Conservation (phyloP, 2,113 vertebrate species). For the Eidolon helvum region DNA sequence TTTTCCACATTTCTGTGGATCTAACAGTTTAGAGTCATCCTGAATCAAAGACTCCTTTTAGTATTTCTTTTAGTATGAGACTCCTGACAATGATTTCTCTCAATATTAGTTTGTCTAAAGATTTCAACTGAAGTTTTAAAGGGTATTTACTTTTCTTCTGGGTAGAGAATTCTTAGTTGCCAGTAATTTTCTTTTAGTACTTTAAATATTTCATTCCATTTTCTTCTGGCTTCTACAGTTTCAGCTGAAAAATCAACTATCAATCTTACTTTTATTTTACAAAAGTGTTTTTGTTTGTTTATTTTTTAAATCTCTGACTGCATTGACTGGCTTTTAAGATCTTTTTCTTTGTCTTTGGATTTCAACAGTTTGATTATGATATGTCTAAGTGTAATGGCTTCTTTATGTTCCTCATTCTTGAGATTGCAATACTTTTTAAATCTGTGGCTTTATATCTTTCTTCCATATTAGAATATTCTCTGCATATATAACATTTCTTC, state of each 20-base stretch:
- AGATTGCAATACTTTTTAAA: neutral
- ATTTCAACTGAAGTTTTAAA: neutral
- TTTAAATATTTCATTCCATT: neutral
- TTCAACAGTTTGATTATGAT: neutral
- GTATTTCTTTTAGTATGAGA: neutral
- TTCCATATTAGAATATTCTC: neutral
- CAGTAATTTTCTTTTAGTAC: neutral
- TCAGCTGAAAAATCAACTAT: neutral
- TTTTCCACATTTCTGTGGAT: neutral
- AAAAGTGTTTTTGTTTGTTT: neutral
- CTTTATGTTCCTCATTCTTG: neutral
- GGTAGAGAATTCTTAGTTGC: neutral
- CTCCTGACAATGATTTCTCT: neutral
- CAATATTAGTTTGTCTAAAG: neutral
- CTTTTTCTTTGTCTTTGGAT: neutral
- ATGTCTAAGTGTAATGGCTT: neutral
- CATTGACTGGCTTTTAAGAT: neutral
- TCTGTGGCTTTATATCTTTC: neutral
- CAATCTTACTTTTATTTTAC: neutral
- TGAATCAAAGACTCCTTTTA: neutral
- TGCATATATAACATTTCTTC: neutral
- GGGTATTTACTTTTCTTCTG: neutral
- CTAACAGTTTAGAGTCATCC: neutral
- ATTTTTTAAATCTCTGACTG: neutral
- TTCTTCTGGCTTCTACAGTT: neutral